phyloP scores from a whole-genome alignment of 2,797 vertebrate species.

The Taeniopygia guttata region DNA sequence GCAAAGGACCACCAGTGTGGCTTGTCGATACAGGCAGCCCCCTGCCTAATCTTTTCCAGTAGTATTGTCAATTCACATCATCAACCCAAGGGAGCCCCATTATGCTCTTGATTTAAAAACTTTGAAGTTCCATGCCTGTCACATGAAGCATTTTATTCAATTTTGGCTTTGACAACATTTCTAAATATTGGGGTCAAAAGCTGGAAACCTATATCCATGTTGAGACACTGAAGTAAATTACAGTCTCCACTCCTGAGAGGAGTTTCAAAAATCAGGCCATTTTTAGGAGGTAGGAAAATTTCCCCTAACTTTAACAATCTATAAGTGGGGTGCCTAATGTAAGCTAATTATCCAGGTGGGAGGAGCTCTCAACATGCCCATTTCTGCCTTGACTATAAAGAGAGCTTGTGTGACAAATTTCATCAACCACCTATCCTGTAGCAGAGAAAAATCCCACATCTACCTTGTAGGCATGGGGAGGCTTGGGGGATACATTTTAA shows the following conservation, averaged over 20 bases:
- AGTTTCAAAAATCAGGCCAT: background rate
- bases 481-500: background rate
- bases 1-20: background rate
- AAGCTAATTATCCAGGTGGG: background rate
- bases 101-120: background rate
- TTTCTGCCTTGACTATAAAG: background rate
- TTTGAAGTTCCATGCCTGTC: background rate
- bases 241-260: background rate
- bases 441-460: background rate
- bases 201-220: background rate
- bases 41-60: background rate
- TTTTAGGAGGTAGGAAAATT: background rate
- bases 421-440: background rate
- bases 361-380: background rate
- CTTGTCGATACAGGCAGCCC: background rate
- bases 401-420: background rate
- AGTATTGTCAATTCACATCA: accelerated
- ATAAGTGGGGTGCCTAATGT: background rate
- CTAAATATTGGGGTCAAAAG: background rate
- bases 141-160: background rate
- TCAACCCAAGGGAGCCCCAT: background rate
- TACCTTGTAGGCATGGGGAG: background rate
- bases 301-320: background rate
- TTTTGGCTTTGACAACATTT: background rate
- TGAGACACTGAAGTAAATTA: background rate